phyloP scores from a whole-genome alignment of 2,888 invertebrate genomes.

The Noctua pronuba region DNA sequence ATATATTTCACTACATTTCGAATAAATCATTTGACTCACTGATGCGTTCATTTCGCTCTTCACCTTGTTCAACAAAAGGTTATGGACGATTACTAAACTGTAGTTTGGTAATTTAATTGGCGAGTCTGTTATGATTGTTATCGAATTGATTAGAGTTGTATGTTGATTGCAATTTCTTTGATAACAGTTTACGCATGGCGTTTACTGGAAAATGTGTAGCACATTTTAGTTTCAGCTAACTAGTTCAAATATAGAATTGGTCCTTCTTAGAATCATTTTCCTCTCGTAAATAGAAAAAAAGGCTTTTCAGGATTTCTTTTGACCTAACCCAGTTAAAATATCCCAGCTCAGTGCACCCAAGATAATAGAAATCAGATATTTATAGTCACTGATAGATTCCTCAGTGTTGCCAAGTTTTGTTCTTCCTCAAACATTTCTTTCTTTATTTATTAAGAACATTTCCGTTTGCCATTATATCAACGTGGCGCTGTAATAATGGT shows the following conservation, averaged over 20 bases:
- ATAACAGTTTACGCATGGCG: not conserved
- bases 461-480: not conserved
- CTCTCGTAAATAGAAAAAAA: not conserved
- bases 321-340: not conserved
- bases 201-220: not conserved
- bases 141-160: constrained; percentile 5
- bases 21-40: constrained; percentile 18
- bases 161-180: not conserved
- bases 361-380: not conserved
- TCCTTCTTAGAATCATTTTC: too few species aligned
- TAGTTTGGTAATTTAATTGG: not conserved
- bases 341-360: not conserved
- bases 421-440: not conserved
- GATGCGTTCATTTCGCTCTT: constrained; percentile 35
- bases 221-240: not conserved
- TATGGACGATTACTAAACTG: constrained; percentile 27
- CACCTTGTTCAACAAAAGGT: constrained; percentile 46
- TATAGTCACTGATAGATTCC: not conserved
- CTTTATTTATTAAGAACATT: not conserved
- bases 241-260: not conserved
- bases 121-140: constrained; percentile 8
- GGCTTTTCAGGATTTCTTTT: not conserved
- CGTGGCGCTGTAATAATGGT: not conserved
- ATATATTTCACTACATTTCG: not conserved
- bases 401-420: not conserved